Percentiles rank a stretch among this genome's conserved stretches.
Evolutionary conservation across 2,113 vertebrate species (phyloP).

Genomic region (Cyanistes caeruleus): DNA sequence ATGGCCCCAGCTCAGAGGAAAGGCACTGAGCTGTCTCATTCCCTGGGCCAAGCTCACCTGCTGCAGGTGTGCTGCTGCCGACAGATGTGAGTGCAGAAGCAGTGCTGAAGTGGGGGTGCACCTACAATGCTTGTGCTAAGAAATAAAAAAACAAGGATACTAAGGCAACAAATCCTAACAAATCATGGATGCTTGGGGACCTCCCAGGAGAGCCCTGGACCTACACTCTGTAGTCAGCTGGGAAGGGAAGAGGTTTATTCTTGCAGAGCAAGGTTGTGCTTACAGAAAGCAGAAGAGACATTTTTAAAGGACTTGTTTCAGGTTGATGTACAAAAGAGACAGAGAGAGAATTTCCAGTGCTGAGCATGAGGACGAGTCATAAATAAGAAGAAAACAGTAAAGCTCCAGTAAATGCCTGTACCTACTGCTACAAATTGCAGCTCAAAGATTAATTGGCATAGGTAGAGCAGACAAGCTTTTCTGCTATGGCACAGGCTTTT

Average conservation of each 20-base stretch:
- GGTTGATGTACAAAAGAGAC: background rate
- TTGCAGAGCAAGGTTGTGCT: background rate
- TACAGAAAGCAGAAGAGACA: background rate
- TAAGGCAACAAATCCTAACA: background rate
- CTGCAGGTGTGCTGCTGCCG: background rate
- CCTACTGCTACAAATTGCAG: background rate
- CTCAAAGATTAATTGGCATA: background rate
- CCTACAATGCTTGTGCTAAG: background rate
- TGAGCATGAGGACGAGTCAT: background rate
- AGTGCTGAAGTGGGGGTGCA: background rate
- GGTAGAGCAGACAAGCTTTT: background rate
- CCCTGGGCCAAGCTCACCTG: background rate
- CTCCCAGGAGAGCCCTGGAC: background rate
- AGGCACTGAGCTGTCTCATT: background rate
- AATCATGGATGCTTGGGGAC: background rate
- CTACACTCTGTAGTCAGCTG: background rate
- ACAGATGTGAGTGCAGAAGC: background rate
- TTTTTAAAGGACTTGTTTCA: background rate
- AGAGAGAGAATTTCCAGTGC: background rate
- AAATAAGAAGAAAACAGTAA: constrained; percentile 15
- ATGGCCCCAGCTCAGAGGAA: background rate
- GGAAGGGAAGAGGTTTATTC: background rate
- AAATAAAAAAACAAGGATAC: background rate
- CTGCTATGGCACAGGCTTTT: background rate
- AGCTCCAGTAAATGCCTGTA: background rate